Conservation (phyloP, 92 coral and sea anemone genomes). For the Heliopora coerulea region DNA sequence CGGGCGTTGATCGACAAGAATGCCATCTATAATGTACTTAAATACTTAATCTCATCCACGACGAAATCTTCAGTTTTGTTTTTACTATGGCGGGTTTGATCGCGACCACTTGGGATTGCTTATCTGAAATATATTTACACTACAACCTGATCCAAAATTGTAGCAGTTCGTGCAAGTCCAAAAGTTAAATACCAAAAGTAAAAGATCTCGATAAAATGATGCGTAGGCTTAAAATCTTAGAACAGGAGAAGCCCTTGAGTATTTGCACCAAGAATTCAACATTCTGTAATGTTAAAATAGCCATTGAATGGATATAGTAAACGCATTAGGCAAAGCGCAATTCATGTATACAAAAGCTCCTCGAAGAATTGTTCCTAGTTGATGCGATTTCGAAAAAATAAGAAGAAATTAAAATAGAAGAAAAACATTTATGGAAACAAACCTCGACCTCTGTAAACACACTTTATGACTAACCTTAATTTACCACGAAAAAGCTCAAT, state of each 20-base stretch:
- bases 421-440: neutral
- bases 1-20: constrained; percentile 20
- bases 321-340: too few species aligned
- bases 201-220: neutral
- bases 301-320: too few species aligned
- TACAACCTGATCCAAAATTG: constrained; percentile 1
- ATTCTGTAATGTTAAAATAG: too few species aligned
- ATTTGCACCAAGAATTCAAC: neutral
- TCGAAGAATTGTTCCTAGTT: too few species aligned
- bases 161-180: neutral
- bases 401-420: neutral
- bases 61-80: neutral
- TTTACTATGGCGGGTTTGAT: neutral
- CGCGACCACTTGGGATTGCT: neutral
- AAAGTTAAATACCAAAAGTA: neutral
- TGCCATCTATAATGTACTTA: constrained; percentile 19
- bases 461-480: constrained; percentile 67
- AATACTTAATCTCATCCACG: constrained; percentile 23
- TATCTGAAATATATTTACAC: neutral
- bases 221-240: neutral
- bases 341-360: too few species aligned
- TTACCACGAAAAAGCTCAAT: constrained; percentile 87
- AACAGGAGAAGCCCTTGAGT: neutral
- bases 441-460: neutral
- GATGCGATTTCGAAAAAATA: too few species aligned